Conservation (phyloP, 2,797 vertebrate genomes). For the Australoheros facetus region DNA sequence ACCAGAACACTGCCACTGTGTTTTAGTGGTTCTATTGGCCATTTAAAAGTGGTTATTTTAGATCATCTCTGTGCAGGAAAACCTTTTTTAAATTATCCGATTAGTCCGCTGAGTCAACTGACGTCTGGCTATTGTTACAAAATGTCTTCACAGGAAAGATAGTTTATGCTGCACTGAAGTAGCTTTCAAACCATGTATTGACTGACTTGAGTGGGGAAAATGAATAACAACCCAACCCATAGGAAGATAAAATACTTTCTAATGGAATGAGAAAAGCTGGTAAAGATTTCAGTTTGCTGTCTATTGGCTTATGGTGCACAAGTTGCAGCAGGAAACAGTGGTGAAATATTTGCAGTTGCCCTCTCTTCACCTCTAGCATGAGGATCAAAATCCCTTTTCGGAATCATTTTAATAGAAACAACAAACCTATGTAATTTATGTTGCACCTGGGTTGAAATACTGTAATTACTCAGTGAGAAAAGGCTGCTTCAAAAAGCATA, state of each 20-base stretch:
- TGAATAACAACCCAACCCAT: constrained; percentile 18
- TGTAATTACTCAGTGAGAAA: not conserved
- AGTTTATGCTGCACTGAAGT: constrained; percentile 16
- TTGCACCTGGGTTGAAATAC: not conserved
- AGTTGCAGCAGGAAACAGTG: not conserved
- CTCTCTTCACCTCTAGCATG: not conserved
- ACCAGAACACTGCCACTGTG: not conserved
- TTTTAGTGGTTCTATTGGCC: not conserved
- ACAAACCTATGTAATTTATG: not conserved
- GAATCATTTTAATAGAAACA: not conserved
- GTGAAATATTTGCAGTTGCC: not conserved
- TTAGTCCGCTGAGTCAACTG: not conserved
- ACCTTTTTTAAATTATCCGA: accelerated
- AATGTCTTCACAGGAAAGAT: constrained; percentile 35
- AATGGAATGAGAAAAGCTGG: constrained; percentile 3
- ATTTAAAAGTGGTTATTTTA: not conserved
- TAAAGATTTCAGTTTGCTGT: constrained; percentile 15
- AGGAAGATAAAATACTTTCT: constrained; percentile 24
- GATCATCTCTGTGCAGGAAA: not conserved
- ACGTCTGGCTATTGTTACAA: constrained; percentile 26
- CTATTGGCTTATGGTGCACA: not conserved
- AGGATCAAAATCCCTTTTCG: not conserved
- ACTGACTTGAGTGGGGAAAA: constrained; percentile 22
- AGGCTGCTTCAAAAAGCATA: not conserved
- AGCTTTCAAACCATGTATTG: constrained; percentile 42